Evolutionary conservation across 2,797 vertebrate species (phyloP).

Genomic region (Margarornis squamiger): DNA sequence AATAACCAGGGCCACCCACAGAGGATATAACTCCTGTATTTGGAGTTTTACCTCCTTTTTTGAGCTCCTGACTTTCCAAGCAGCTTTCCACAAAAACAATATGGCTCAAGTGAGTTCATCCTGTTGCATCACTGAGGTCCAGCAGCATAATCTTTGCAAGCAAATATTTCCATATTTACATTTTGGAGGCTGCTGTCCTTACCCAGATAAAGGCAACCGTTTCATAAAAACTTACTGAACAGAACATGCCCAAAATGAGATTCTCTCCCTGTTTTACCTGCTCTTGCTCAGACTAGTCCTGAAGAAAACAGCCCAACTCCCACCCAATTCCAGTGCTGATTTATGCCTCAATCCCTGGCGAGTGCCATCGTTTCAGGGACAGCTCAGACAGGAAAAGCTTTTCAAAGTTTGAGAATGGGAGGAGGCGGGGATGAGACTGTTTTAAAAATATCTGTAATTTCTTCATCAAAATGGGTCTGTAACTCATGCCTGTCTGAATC

Average conservation of each 20-base stretch:
- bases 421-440: neutral
- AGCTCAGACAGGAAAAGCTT: neutral
- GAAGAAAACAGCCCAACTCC: neutral
- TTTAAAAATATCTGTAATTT: neutral
- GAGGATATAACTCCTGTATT: neutral
- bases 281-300: neutral
- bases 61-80: neutral
- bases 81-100: neutral
- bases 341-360: neutral
- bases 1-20: rapidly evolving
- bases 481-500: neutral
- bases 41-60: neutral
- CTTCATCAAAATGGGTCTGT: neutral
- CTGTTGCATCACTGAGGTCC: neutral
- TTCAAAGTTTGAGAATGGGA: neutral
- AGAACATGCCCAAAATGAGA: rapidly evolving
- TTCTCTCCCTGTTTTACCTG: neutral
- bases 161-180: neutral
- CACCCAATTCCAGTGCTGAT: neutral
- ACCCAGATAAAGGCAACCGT: neutral
- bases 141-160: neutral
- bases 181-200: neutral
- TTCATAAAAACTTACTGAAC: rapidly evolving
- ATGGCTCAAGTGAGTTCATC: neutral
- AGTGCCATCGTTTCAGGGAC: neutral